Base-by-base conservation (phyloP, 2,888 invertebrate genomes). In the Cataglyphis altisquamis region DNA sequence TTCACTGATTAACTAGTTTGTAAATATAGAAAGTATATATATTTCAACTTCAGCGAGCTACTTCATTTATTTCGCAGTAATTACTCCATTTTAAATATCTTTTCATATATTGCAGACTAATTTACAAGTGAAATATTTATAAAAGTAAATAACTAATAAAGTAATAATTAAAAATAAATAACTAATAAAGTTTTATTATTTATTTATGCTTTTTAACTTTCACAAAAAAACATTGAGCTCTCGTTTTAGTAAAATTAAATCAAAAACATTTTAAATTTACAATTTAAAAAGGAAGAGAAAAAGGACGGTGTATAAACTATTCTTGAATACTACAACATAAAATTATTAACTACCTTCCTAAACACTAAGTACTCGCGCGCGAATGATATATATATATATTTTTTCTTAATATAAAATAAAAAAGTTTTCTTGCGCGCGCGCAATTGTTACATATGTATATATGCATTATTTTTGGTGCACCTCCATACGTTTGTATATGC, bases 391-490 rank as follows among this genome's bases (percentile, higher is more conserved):
- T 25, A 25, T 25, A 18, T 39, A 25, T 77, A 55, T 12, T 41
- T 21, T 15, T 18, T 32, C 18, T 3, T 6, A 32, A 8, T 18
- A n/a, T 39, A 15, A 60, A 57, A 60, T 12, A 68, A 18, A 5
- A 10, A 10, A 18, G 25, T 25, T 64, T 21, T 36, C 48, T 8
- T 12, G n/a, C 8, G 1, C 45, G 18, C 64, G 21, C 25, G 6
- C n/a, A 8, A n/a, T 25, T 32, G 21, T 60, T 45, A 8, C 36
- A 21, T 25, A 2, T 9, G 25, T 52, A 64, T 9, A 36, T 10
- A 3, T 48, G 18, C 18, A n/a, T 68, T 57, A 45, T 68, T 78
- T 78, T 60, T 78, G 70, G 21, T 57, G 21, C 41, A 68, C 18
- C n/a, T 25, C 41, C 6, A n/a, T 67, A 48, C 10, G 10, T 41